A percentile compares a stretch with the other conserved stretches of the same genome.
Evolutionary conservation across 2,888 invertebrate species (phyloP).

Genomic region (Brenthis ino): DNA sequence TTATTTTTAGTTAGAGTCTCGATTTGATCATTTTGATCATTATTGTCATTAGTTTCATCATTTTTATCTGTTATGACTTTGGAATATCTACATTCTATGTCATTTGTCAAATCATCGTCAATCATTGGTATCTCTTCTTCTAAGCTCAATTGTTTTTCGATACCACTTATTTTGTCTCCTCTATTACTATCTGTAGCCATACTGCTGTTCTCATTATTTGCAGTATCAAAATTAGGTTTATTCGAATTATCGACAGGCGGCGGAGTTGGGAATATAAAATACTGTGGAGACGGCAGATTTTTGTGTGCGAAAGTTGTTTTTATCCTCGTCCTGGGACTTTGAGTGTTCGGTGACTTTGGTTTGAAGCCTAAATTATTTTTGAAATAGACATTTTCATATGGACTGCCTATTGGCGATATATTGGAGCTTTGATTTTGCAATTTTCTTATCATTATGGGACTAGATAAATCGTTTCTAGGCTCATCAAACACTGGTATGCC

Average conservation of each 20-base stretch:
- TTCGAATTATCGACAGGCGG: slow-evolving; percentile 60
- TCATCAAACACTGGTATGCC: slow-evolving; percentile 74
- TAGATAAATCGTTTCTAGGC: slow-evolving; percentile 63
- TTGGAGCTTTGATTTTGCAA: slow-evolving; percentile 51
- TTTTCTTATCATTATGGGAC: slow-evolving; percentile 72
- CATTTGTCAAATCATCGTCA: slow-evolving; percentile 73
- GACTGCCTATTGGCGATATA: slow-evolving; percentile 66
- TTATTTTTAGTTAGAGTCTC: slow-evolving; percentile 58
- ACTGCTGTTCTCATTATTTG: slow-evolving; percentile 30
- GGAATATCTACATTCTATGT: slow-evolving; percentile 73
- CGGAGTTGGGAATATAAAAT: slow-evolving; percentile 75
- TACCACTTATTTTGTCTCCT: slow-evolving; percentile 53
- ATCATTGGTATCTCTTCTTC: slow-evolving; percentile 82
- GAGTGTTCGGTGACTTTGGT: slow-evolving; percentile 75
- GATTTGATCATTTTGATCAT: slow-evolving; percentile 35
- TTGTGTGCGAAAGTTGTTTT: slow-evolving; percentile 82
- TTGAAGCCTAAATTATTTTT: slow-evolving; percentile 66
- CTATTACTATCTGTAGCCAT: slow-evolving; percentile 26
- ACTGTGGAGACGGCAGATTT: slow-evolving; percentile 74
- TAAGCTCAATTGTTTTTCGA: slow-evolving; percentile 76
- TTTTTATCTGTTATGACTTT: slow-evolving; percentile 45
- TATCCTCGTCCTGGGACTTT: slow-evolving; percentile 83
- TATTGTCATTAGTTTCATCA: slow-evolving; percentile 37
- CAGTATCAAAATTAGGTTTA: slow-evolving; percentile 54
- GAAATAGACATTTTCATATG: slow-evolving; percentile 84